These are phyloP conservation scores for Athalia cordata DNA, from an alignment of 2,888 invertebrate species.

Conservation along the genomic window DNA sequence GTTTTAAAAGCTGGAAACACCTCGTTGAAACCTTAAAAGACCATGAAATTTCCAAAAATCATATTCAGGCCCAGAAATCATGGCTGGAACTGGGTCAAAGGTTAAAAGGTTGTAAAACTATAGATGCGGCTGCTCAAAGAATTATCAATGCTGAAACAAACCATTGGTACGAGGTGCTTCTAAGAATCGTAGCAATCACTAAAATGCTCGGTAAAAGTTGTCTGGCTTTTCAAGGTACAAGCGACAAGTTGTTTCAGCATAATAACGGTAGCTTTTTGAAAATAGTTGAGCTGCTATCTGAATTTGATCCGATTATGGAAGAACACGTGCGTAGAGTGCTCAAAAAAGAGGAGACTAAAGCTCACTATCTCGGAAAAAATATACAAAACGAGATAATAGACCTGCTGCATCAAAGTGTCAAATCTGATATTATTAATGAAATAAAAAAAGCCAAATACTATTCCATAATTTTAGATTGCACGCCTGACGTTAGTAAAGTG, in stretches of 20 bases:
- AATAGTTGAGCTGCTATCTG: conserved; percentile 49
- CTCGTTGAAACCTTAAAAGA: background rate
- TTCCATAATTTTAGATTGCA: conserved; percentile 47
- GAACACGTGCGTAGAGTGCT: conserved; percentile 38
- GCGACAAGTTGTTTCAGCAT: conserved; percentile 48
- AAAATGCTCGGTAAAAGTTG: conserved; percentile 47
- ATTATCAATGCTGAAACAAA: conserved; percentile 47
- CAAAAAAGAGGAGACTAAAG: conserved; percentile 12
- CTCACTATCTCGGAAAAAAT: conserved; percentile 14
- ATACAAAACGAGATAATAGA: conserved; percentile 44
- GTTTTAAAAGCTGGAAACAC: background rate
- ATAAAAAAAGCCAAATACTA: conserved; percentile 44
- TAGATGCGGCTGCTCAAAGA: background rate
- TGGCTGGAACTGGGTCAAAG: background rate
- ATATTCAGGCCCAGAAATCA: background rate
- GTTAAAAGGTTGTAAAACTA: background rate
- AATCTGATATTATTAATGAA: conserved; percentile 34
- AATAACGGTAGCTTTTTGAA: conserved; percentile 51
- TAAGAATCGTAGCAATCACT: conserved; percentile 43
- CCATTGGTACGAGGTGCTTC: conserved; percentile 45
- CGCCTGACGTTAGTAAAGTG: conserved; percentile 43
- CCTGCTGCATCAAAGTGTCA: conserved; percentile 31
- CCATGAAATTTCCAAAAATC: background rate
- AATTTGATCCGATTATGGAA: conserved; percentile 50
- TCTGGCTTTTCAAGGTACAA: conserved; percentile 50